Evolutionary conservation across 2,797 vertebrate species (phyloP).

Genomic region (Microctenopoma stevenorrisi): DNA sequence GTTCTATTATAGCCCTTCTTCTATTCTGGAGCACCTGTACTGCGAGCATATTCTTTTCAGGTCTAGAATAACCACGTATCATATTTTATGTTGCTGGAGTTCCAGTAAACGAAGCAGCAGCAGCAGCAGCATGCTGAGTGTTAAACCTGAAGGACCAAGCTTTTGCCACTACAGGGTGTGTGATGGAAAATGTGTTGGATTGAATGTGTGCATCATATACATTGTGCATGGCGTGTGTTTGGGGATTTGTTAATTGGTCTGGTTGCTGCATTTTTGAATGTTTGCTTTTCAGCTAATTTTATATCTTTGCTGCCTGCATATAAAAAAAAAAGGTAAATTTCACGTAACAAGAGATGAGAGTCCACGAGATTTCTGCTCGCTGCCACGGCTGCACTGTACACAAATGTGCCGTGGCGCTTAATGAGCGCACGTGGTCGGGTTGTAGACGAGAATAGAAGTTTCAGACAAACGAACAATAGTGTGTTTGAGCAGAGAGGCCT

Average conservation of each 20-base stretch:
- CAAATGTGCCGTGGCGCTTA: constrained; percentile 2
- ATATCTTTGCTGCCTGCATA: too few relatives aligned
- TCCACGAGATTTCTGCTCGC: background rate
- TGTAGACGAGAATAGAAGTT: constrained; percentile 53
- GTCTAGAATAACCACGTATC: constrained; percentile 40
- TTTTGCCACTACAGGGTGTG: constrained; percentile 1
- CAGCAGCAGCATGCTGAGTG: constrained; percentile 19
- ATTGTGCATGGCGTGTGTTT: background rate
- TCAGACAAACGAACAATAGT: constrained; percentile 50
- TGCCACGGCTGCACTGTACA: constrained; percentile 24
- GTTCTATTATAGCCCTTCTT: constrained; percentile 49
- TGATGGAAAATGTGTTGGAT: background rate
- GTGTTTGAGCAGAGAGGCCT: constrained; percentile 50
- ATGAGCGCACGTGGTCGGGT: constrained; percentile 35
- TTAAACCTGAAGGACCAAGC: constrained; percentile 28
- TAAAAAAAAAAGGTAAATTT: too few relatives aligned
- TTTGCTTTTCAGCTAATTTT: background rate
- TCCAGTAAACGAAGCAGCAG: constrained; percentile 43
- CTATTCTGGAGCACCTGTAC: constrained; percentile 58
- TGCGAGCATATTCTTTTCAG: constrained; percentile 42
- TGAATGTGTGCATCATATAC: background rate
- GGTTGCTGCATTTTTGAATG: background rate
- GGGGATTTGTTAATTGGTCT: background rate
- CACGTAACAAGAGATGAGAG: background rate
- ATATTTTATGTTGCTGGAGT: constrained; percentile 39